phyloP scores from a whole-genome alignment of 2,797 vertebrate genomes.

The Diceros bicornis region DNA sequence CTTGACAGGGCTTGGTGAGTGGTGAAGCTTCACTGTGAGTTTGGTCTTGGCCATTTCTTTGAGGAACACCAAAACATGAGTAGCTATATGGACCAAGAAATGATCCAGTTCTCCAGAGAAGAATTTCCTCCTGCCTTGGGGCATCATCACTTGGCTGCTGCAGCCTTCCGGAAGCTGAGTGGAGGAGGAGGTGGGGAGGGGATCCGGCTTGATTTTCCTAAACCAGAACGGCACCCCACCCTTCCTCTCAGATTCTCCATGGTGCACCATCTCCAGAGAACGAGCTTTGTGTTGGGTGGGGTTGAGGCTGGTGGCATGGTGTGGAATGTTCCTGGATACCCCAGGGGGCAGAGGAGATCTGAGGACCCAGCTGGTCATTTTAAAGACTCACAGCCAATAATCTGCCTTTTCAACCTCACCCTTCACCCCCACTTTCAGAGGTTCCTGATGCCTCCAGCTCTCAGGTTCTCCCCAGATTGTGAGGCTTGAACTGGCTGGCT shows the following conservation, averaged over 20 bases:
- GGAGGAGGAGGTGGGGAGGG: background rate
- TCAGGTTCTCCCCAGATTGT: background rate
- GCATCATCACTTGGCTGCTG: background rate
- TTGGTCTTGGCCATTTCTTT: background rate
- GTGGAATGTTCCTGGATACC: background rate
- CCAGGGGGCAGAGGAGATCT: background rate
- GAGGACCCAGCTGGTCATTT: background rate
- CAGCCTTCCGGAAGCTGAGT: background rate
- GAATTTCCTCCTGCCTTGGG: background rate
- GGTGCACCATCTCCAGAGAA: background rate
- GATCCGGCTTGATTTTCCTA: background rate
- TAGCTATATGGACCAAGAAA: background rate
- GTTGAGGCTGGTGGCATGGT: background rate
- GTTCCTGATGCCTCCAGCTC: background rate
- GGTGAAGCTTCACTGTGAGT: background rate
- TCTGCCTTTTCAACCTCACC: background rate
- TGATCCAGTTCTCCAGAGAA: background rate
- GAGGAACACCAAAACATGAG: background rate
- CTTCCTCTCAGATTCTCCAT: background rate
- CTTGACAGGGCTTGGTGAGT: background rate
- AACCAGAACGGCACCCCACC: background rate
- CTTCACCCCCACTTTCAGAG: background rate
- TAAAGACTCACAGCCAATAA: background rate
- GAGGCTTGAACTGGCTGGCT: background rate
- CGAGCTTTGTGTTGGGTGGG: background rate